These are phyloP conservation scores for Malthinus flaveolus DNA, from an alignment of 2,888 invertebrate genomes.

Conservation along the genomic window DNA sequence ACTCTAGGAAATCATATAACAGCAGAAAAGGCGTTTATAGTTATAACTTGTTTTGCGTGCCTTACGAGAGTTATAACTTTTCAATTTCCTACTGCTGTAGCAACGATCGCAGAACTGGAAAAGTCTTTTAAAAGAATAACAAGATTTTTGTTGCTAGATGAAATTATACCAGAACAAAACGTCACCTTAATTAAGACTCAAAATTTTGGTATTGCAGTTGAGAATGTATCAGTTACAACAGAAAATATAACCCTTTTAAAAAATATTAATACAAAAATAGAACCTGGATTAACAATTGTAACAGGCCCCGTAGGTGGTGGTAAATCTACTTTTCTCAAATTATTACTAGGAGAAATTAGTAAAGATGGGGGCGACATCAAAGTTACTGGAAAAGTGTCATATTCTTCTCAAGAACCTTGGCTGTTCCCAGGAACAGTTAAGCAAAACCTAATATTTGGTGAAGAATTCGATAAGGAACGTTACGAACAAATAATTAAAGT, in stretches of 20 bases:
- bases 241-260: conserved; percentile 48
- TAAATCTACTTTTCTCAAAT: conserved; percentile 57
- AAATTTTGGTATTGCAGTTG: not conserved
- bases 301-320: conserved; percentile 70
- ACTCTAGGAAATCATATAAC: conserved; percentile 71
- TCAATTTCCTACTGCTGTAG: conserved; percentile 84
- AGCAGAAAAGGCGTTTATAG: conserved; percentile 83
- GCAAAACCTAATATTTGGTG: conserved; percentile 55
- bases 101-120: conserved; percentile 75
- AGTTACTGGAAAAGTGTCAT: conserved; percentile 59
- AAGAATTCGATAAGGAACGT: conserved; percentile 61
- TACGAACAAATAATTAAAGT: conserved; percentile 64
- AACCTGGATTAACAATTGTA: conserved; percentile 56
- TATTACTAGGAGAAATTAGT: conserved; percentile 52
- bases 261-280: conserved; percentile 52
- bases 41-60: conserved; percentile 86
- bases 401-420: conserved; percentile 69
- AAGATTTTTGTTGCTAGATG: conserved; percentile 65
- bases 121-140: conserved; percentile 74
- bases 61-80: conserved; percentile 84
- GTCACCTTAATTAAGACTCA: not conserved
- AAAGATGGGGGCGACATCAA: conserved; percentile 49
- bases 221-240: not conserved
- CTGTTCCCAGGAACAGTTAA: conserved; percentile 63
- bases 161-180: conserved; percentile 25